A percentile compares a stretch with the other conserved stretches of the same genome.
These are phyloP conservation scores for Orchesella cincta DNA, from an alignment of 1,140 invertebrate species.

Conservation along the genomic window DNA sequence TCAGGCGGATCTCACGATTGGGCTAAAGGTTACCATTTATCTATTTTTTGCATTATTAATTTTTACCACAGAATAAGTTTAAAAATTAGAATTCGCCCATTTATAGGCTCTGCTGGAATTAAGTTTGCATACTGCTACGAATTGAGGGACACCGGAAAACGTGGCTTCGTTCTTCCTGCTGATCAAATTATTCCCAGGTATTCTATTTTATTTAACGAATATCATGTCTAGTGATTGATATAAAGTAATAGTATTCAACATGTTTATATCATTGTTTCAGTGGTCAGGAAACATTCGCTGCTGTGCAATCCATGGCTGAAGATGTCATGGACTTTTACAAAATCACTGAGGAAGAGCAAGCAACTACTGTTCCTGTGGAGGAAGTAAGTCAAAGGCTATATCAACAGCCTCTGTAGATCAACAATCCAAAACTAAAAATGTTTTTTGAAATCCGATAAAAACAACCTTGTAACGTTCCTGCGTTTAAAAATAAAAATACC, in stretches of 20 bases:
- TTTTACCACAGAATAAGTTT: neutral
- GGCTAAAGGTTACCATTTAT: neutral
- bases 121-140: constrained; percentile 31
- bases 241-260: neutral
- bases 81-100: neutral
- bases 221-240: neutral
- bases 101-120: constrained; percentile 2
- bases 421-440: too few species aligned
- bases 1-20: constrained; percentile 23
- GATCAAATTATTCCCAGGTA: constrained; percentile 43
- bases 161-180: constrained; percentile 42
- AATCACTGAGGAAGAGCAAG: neutral
- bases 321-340: constrained; percentile 41
- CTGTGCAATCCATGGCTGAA: constrained; percentile 48
- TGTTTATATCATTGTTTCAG: constrained; percentile 11
- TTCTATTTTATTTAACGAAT: neutral
- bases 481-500: too few species aligned
- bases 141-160: constrained; percentile 14
- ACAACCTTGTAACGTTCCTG: too few species aligned
- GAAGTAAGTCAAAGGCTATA: too few species aligned
- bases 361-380: too few species aligned
- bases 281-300: constrained; percentile 48
- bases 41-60: neutral
- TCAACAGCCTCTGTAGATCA: too few species aligned
- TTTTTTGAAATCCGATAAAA: too few species aligned